Conservation (phyloP, 2,888 invertebrate species). For the Saturnia pavonia region DNA sequence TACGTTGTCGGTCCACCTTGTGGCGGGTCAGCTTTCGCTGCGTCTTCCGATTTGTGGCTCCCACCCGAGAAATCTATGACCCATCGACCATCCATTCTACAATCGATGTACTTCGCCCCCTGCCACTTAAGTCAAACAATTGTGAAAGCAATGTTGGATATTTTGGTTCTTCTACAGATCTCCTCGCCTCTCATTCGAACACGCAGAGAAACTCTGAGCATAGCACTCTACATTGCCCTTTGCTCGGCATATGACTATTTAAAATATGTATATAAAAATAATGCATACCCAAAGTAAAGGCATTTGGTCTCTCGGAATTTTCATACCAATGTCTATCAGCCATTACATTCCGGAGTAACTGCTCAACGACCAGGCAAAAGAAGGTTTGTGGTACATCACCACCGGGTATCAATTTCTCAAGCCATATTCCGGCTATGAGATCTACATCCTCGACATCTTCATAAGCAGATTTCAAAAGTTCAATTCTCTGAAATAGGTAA, state of each 20-base stretch:
- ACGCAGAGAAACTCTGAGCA: neutral
- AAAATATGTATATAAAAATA: neutral
- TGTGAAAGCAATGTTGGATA: no score
- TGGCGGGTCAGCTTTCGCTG: no score
- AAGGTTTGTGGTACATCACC: neutral
- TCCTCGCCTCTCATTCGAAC: no score
- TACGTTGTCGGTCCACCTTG: no score
- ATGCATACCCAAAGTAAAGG: neutral
- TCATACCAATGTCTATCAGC: constrained; percentile 12
- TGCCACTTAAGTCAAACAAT: no score
- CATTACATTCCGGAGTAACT: neutral
- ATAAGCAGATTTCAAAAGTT: neutral
- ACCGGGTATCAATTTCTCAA: neutral
- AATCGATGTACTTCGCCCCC: no score
- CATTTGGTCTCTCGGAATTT: neutral
- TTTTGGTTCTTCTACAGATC: no score
- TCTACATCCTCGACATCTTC: neutral
- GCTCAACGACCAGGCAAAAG: neutral
- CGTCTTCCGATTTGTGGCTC: no score
- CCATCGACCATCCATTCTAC: no score
- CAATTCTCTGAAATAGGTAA: constrained; percentile 14
- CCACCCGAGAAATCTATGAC: no score
- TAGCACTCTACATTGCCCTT: no score
- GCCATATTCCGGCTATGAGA: constrained; percentile 3
- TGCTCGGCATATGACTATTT: neutral